These are phyloP conservation scores for Crotalus tigris DNA, from an alignment of 2,113 vertebrate species.

Conservation along the genomic window DNA sequence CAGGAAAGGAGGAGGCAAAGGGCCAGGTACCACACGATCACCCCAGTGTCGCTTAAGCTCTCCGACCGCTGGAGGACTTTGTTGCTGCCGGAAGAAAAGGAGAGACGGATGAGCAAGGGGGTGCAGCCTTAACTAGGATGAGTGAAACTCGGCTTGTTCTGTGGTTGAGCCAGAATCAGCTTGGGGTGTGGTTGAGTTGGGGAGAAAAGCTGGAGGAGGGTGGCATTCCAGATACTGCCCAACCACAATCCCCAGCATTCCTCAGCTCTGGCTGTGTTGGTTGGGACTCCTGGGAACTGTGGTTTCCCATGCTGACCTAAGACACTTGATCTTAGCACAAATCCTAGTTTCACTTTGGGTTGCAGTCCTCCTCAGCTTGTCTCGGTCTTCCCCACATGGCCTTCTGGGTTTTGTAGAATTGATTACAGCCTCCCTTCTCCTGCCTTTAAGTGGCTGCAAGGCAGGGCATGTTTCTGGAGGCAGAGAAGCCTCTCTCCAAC, in stretches of 20 bases:
- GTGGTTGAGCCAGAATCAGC: not conserved
- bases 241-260: not conserved
- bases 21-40: constrained; percentile 89
- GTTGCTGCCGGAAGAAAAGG: constrained; percentile 67
- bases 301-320: not conserved
- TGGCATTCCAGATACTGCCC: not conserved
- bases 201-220: not conserved
- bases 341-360: not conserved
- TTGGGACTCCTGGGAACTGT: not conserved
- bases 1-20: constrained; percentile 89
- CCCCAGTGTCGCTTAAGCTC: constrained; percentile 82
- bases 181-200: not conserved
- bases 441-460: too few species aligned
- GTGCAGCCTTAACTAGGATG: not conserved
- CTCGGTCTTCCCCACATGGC: not conserved
- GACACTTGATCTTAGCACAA: not conserved
- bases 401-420: not conserved
- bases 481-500: not conserved
- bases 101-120: not conserved
- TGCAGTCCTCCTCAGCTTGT: not conserved
- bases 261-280: not conserved
- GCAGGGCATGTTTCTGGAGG: too few species aligned
- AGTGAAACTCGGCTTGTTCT: not conserved
- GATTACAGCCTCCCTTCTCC: not conserved
- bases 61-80: constrained; percentile 81